Conservation (phyloP, 2,888 invertebrate genomes). For the Hanleya hanleyi region DNA sequence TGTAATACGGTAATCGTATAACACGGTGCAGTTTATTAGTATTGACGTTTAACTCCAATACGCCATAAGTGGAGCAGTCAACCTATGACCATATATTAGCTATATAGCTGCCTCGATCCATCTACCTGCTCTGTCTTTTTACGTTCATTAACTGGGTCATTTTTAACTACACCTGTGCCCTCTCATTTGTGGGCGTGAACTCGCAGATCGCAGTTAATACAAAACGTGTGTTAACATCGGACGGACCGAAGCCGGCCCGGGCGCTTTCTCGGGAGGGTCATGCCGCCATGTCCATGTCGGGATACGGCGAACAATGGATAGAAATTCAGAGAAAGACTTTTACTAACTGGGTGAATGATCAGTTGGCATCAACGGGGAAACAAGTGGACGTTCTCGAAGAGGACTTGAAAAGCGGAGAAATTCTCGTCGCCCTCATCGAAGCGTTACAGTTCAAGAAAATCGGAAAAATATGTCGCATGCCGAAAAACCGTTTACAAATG, state of each 20-base stretch:
- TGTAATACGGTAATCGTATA: too few relatives aligned
- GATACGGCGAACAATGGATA: slow-evolving; percentile 84
- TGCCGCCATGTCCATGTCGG: not conserved
- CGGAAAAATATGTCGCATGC: slow-evolving; percentile 80
- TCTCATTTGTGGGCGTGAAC: too few relatives aligned
- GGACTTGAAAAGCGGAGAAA: slow-evolving; percentile 93
- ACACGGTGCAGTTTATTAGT: too few relatives aligned
- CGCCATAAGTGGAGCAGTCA: too few relatives aligned
- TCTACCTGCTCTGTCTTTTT: too few relatives aligned
- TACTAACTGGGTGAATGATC: slow-evolving; percentile 97
- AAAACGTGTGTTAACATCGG: not conserved
- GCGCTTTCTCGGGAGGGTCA: not conserved
- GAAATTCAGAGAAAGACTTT: slow-evolving; percentile 82
- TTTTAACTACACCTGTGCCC: too few relatives aligned
- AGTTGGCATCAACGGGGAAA: slow-evolving; percentile 66
- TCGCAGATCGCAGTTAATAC: too few relatives aligned
- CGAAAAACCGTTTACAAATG: slow-evolving; percentile 95
- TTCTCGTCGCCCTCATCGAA: slow-evolving; percentile 92
- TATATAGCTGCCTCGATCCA: too few relatives aligned
- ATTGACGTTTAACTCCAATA: too few relatives aligned
- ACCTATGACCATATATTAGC: too few relatives aligned
- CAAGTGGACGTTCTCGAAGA: slow-evolving; percentile 88
- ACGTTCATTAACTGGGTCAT: too few relatives aligned
- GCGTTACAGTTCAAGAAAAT: slow-evolving; percentile 83
- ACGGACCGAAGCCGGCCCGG: not conserved